Base-by-base conservation (phyloP, 2,113 vertebrate genomes). In the Sakesphorus luctuosus region DNA sequence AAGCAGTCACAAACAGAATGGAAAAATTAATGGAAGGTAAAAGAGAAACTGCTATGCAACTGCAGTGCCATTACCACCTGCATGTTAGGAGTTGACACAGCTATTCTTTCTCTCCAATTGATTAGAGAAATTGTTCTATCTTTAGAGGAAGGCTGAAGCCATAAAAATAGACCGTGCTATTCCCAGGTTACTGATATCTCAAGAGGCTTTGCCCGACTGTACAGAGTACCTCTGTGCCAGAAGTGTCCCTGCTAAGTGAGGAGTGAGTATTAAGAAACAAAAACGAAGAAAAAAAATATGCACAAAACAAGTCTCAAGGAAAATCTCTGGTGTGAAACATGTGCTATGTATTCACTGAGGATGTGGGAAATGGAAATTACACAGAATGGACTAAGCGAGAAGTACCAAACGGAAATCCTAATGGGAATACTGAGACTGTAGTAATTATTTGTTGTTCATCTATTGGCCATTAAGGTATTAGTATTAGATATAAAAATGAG, bases 401-500 rank as follows among this genome's bases (percentile, higher is more conserved):
- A 44, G 7, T 24, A 68, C 35, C 36, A 92, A 61, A 67, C 24
- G 85, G 55, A 89, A 80, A 75, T 35, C 23, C 43, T 75, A 94
- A 94, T 47, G 81, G 36, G 25, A 96, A 33, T 79, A 88, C 18
- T 83, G 4, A 12, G 65, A 75, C 24, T 40, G 1, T 8, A 56
- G 24, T 47, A 78, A 40, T 11, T 94, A 74, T 91, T 86, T 75
- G 50, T 90, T 24, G 15, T 94, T 91, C 53, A 94, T 88, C 18
- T 44, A 69, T 75, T 92, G 29, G 7, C 50, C 96, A 65, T 43
- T 90, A 47, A 83, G 86, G 38, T 77, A 80, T 33, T 88, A 66
- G 89, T 59, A 72, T 81, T 72, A 84, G 90, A 87, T 59, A 62
- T 21, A 73, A 67, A 96, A 95, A 40, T n/a, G 38, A 84, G 26